phyloP scores from a whole-genome alignment of 2,888 invertebrate genomes.

The Rhamnusium bicolor region DNA sequence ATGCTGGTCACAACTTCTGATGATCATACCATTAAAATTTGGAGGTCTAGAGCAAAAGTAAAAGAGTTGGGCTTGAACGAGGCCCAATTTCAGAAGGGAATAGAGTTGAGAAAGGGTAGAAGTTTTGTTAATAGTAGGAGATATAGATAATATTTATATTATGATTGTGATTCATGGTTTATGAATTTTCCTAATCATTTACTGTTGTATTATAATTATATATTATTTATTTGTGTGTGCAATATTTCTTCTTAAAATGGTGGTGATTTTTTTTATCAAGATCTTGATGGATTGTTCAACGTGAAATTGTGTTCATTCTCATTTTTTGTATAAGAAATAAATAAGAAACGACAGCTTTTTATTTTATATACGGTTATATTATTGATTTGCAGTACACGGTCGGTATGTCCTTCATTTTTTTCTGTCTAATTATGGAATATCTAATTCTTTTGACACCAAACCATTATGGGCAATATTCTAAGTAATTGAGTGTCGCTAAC shows the following conservation, averaged over 20 bases:
- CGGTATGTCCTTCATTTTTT: too few relatives aligned
- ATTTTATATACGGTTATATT: too few relatives aligned
- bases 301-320: neutral
- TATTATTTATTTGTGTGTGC: conserved; percentile 6
- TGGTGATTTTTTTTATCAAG: neutral
- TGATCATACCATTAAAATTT: conserved; percentile 83
- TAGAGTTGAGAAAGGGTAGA: conserved; percentile 67
- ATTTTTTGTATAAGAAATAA: neutral
- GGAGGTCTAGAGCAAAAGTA: conserved; percentile 72
- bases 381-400: too few relatives aligned
- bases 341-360: neutral
- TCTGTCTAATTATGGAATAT: too few relatives aligned
- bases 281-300: neutral
- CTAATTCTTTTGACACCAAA: too few relatives aligned
- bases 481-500: too few relatives aligned
- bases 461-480: too few relatives aligned
- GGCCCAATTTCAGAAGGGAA: conserved; percentile 68
- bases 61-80: conserved; percentile 70
- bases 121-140: conserved; percentile 31
- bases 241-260: neutral
- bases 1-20: conserved; percentile 89
- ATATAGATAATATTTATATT: conserved; percentile 46
- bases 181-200: neutral
- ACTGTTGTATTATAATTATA: neutral
- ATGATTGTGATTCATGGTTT: neutral